These are phyloP conservation scores for Amphiprion clarkii DNA, from an alignment of 2,797 vertebrate genomes.

Conservation along the genomic window DNA sequence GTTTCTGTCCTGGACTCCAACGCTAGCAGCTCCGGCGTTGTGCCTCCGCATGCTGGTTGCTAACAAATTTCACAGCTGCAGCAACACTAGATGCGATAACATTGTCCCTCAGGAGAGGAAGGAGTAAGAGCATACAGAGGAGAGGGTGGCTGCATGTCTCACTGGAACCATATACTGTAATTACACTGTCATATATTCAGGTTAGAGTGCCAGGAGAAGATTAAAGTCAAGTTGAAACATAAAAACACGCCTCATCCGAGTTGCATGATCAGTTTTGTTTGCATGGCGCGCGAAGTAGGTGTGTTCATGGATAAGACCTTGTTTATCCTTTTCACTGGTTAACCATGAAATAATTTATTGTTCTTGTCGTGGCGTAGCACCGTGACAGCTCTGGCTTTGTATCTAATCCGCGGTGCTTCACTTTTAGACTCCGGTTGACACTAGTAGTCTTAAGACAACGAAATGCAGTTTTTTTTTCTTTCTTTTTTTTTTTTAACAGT, in stretches of 20 bases:
- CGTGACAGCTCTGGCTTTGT: constrained; percentile 57
- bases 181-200: constrained; percentile 68
- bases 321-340: constrained; percentile 61
- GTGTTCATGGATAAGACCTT: constrained; percentile 68
- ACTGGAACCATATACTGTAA: constrained; percentile 56
- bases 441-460: constrained; percentile 83
- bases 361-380: constrained; percentile 36
- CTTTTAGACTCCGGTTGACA: constrained; percentile 62
- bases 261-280: constrained; percentile 64
- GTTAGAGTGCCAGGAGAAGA: constrained; percentile 70
- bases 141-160: constrained; percentile 50
- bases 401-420: constrained; percentile 62
- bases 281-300: constrained; percentile 52
- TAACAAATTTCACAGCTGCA: constrained; percentile 41
- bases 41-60: neutral
- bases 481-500: constrained; percentile 52
- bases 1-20: constrained; percentile 27
- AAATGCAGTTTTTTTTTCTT: constrained; percentile 77
- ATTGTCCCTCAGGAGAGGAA: constrained; percentile 43
- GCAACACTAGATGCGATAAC: constrained; percentile 54
- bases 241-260: constrained; percentile 59
- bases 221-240: constrained; percentile 56
- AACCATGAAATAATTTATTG: constrained; percentile 56
- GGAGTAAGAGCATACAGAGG: constrained; percentile 24
- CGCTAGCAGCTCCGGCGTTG: constrained; percentile 16